phyloP scores from a whole-genome alignment of 2,113 vertebrate species.

The Acrocephalus kingi region DNA sequence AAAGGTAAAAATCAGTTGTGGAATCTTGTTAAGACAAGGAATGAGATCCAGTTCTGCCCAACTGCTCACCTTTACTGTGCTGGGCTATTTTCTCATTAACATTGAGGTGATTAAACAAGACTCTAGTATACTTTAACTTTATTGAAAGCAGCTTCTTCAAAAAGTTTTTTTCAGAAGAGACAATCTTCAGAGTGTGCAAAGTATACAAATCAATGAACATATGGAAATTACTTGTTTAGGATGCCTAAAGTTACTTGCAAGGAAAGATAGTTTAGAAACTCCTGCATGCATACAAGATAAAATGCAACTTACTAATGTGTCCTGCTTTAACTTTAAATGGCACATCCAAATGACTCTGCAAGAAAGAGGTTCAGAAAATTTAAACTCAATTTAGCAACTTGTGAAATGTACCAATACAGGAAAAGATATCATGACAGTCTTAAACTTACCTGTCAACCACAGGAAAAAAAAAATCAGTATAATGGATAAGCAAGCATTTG shows the following conservation, averaged over 20 bases:
- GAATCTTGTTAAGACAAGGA: neutral
- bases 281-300: neutral
- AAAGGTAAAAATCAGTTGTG: neutral
- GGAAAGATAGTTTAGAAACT: neutral
- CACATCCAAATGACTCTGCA: slow-evolving; percentile 94
- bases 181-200: neutral
- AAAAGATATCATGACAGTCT: neutral
- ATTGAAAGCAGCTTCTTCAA: neutral
- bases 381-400: neutral
- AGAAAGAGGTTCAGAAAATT: slow-evolving; percentile 21
- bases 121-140: neutral
- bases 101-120: neutral
- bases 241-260: neutral
- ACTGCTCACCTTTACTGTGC: neutral
- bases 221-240: neutral
- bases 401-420: neutral
- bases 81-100: neutral
- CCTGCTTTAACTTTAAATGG: slow-evolving; percentile 97
- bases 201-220: neutral
- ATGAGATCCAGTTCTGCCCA: neutral
- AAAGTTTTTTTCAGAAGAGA: neutral
- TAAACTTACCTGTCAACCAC: neutral
- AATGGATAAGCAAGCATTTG: neutral
- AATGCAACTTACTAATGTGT: slow-evolving; percentile 87
- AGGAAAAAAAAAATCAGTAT: neutral